Percentiles rank a stretch among this genome's conserved stretches.
Evolutionary conservation across 2,888 invertebrate species (phyloP).

Genomic region (Hanleya hanleyi): DNA sequence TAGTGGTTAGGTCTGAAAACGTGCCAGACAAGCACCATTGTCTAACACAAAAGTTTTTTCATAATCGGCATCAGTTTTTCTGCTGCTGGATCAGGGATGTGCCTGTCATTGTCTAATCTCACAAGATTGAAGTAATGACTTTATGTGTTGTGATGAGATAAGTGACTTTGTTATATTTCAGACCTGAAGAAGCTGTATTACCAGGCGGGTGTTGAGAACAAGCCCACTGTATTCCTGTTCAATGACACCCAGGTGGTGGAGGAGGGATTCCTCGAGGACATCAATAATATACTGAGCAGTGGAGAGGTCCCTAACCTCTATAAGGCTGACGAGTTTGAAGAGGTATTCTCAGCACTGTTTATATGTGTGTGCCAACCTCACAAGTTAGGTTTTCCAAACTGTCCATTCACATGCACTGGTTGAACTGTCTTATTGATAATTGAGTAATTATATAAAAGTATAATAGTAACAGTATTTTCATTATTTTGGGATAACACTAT

Average conservation of each 20-base stretch:
- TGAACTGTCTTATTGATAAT: too few relatives aligned
- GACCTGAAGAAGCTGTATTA: conserved; percentile 86
- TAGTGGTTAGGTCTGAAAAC: too few relatives aligned
- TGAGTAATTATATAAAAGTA: too few relatives aligned
- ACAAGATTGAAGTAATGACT: too few relatives aligned
- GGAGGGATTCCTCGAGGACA: conserved; percentile 88
- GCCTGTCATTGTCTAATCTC: too few relatives aligned
- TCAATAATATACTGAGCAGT: conserved; percentile 90
- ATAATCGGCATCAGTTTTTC: not conserved
- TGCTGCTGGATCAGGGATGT: not conserved
- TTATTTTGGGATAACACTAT: too few relatives aligned
- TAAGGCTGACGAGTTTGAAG: conserved; percentile 91
- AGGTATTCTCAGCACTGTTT: conserved; percentile 76
- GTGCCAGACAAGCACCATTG: too few relatives aligned
- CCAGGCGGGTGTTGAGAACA: conserved; percentile 83
- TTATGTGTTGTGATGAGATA: too few relatives aligned
- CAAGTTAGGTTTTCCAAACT: not conserved
- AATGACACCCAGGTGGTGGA: conserved; percentile 88
- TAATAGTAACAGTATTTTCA: too few relatives aligned
- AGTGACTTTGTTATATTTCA: too few relatives aligned
- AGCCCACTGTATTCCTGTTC: conserved; percentile 86
- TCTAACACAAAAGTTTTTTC: too few relatives aligned
- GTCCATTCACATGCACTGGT: too few relatives aligned
- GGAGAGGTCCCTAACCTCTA: conserved; percentile 92
- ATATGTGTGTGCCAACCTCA: not conserved